Base-by-base conservation (phyloP, 1,140 invertebrate species). In the Charaxes varanes region DNA sequence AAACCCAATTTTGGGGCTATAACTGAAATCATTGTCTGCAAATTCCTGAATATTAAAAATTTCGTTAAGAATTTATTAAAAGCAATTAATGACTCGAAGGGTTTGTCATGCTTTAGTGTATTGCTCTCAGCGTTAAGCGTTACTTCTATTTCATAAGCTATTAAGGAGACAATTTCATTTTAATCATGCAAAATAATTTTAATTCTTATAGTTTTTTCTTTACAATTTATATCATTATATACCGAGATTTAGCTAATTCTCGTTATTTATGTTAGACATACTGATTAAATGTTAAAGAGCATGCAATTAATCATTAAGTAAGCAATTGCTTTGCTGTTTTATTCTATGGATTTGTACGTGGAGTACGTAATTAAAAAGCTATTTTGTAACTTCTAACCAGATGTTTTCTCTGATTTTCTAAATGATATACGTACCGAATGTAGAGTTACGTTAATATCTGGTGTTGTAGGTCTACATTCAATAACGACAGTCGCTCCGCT, bases 381-480 rank as follows among this genome's bases (percentile, higher is more conserved):
- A n/a, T n/a, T n/a, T n/a, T n/a, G n/a, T n/a, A n/a, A n/a, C n/a
- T n/a, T n/a, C n/a, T n/a, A n/a, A n/a, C n/a, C n/a, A n/a, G n/a
- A 4, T 14, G n/a, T 6, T 6, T 31, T 11, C 10, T 15, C n/a
- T 40, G 31, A 24, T 6, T 17, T 6, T 40, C 16, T 15, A n/a
- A 27, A n/a, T 30, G 34, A 24, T 28, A 81, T 78, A 57, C 81
- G 57, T 80, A 83, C 79, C 76, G 53, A 68, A 7, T 56, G 48
- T 19, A 92, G 74, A 24, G 76, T 49, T 2, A 92, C 87, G 21
- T 86, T 73, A 15, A 89, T 81, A 52, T 90, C 83, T 6, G 90
- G 90, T 22, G 88, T 88, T 16, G 90, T 88, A 28, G 91, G 90
- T 54, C 88, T 87, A 81, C 91, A 93, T 47, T 90, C 90, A 52